Percentiles rank a stretch among this genome's conserved stretches.
phyloP scores from a whole-genome alignment of 1,140 invertebrate species.

The Anoplophora glabripennis region DNA sequence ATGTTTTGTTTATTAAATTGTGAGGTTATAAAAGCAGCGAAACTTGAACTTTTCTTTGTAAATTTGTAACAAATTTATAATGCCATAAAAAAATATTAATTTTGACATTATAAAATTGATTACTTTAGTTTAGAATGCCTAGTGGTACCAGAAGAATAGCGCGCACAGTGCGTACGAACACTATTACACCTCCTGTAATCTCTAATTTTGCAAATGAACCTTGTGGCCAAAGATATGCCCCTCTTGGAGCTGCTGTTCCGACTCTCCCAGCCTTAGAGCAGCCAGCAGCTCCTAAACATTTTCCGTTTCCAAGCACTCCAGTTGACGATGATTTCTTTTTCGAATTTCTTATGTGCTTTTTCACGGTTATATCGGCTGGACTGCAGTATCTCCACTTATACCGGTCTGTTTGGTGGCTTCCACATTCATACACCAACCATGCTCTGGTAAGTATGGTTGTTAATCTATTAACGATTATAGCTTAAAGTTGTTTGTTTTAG shows the following conservation, averaged over 20 bases:
- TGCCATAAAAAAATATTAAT: too few species aligned
- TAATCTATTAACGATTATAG: slow-evolving; percentile 9
- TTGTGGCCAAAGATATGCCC: slow-evolving; percentile 14
- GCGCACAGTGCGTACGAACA: neutral
- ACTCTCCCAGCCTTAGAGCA: slow-evolving; percentile 30
- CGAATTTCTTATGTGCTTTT: slow-evolving; percentile 82
- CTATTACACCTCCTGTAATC: slow-evolving; percentile 7
- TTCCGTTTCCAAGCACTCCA: slow-evolving; percentile 81
- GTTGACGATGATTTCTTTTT: slow-evolving; percentile 80
- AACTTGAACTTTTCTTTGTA: too few species aligned
- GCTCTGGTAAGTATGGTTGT: slow-evolving; percentile 69
- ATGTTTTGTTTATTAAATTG: too few species aligned
- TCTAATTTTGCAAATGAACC: slow-evolving; percentile 15
- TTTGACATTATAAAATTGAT: too few species aligned
- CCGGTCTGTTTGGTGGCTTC: slow-evolving; percentile 95
- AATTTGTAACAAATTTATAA: too few species aligned
- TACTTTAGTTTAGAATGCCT: neutral
- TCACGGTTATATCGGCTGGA: slow-evolving; percentile 68
- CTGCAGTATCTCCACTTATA: slow-evolving; percentile 94
- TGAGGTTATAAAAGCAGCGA: too few species aligned
- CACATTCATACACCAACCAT: slow-evolving; percentile 84
- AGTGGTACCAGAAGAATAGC: slow-evolving; percentile 3
- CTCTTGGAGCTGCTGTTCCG: slow-evolving; percentile 10
- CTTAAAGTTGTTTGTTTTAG: slow-evolving; percentile 58
- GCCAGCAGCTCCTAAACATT: slow-evolving; percentile 66